These are phyloP conservation scores for Squalus acanthias DNA, from an alignment of 2,797 vertebrate species.

Conservation along the genomic window DNA sequence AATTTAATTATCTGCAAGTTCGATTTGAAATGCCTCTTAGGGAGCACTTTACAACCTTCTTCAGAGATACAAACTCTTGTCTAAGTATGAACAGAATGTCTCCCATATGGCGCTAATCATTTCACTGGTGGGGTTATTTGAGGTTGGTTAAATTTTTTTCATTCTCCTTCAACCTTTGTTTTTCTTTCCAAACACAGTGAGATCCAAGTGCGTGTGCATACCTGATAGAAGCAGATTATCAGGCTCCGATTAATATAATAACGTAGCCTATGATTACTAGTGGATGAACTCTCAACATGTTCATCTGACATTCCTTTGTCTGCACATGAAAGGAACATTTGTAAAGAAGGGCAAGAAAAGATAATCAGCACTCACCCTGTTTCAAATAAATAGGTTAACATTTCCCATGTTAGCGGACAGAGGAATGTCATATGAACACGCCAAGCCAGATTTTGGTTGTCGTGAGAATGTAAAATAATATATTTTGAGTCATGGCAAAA, in stretches of 20 bases:
- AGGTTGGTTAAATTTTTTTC: neutral
- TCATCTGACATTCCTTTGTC: neutral
- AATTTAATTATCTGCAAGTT: conserved; percentile 7
- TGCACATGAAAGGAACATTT: neutral
- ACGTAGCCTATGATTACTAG: too few species aligned
- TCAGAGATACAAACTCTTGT: neutral
- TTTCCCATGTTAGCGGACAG: neutral
- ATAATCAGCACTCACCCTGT: neutral
- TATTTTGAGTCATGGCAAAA: neutral
- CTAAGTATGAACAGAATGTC: conserved; percentile 8
- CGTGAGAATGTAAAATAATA: neutral
- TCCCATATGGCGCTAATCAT: neutral
- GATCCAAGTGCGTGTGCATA: neutral
- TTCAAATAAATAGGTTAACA: neutral
- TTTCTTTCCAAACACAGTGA: conserved; percentile 4
- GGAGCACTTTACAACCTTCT: conserved; percentile 19
- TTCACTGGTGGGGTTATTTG: neutral
- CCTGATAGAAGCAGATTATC: neutral
- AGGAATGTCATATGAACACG: neutral
- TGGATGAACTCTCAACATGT: neutral
- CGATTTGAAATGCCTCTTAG: conserved; percentile 7
- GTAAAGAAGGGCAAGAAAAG: neutral
- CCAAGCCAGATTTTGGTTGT: neutral
- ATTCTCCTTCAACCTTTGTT: neutral
- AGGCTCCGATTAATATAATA: neutral